Evolutionary conservation across 2,113 vertebrate species (phyloP).

Genomic region (Sinocyclocheilus anshuiensis): DNA sequence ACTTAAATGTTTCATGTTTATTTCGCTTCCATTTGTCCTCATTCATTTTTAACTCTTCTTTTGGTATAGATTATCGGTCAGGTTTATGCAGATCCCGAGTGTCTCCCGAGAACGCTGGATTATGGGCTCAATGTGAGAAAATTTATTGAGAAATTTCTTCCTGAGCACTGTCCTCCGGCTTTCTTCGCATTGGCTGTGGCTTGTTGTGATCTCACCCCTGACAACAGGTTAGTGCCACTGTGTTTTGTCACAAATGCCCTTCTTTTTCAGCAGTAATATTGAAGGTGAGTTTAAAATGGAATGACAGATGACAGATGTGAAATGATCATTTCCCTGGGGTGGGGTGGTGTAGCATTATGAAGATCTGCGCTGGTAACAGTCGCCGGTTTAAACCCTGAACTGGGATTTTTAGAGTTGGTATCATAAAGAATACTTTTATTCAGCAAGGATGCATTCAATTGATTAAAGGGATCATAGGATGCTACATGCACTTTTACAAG

Average conservation of each 20-base stretch:
- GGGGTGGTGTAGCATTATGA: no score
- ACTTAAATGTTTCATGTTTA: not conserved
- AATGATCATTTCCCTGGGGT: not conserved
- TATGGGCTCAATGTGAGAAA: conserved; percentile 93
- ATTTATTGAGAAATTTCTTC: conserved; percentile 96
- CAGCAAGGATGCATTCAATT: not conserved
- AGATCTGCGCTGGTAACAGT: no score
- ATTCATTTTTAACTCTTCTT: not conserved
- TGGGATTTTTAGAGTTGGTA: no score
- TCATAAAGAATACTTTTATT: not conserved
- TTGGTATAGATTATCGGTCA: conserved; percentile 91
- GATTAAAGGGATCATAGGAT: not conserved
- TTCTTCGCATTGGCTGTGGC: conserved; percentile 93
- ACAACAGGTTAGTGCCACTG: conserved; percentile 82
- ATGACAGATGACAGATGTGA: not conserved
- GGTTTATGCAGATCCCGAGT: conserved; percentile 94
- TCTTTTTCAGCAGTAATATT: not conserved
- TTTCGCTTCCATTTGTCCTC: not conserved
- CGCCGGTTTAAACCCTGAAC: no score
- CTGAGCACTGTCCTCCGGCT: conserved; percentile 88
- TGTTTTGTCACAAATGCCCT: not conserved
- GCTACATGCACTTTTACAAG: no score
- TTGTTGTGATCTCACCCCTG: conserved; percentile 90
- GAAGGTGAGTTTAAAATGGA: not conserved
- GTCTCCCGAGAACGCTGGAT: conserved; percentile 91